Evolutionary conservation across 2,113 vertebrate species (phyloP), one percentile per base, ranked within the genome.

Genomic region (Melanerpes aurifrons): DNA sequence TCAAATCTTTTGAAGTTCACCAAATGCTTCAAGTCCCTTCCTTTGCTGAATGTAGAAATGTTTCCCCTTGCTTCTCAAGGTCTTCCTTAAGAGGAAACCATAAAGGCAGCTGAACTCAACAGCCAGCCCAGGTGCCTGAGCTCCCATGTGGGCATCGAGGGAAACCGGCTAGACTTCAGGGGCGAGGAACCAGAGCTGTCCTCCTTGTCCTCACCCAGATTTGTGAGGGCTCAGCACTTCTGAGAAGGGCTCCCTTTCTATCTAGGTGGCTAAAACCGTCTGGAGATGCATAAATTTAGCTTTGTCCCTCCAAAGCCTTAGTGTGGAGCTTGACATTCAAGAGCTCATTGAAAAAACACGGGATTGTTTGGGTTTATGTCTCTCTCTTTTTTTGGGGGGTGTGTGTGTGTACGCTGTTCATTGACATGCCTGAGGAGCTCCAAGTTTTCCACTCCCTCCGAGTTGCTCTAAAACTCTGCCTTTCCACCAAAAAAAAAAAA

Each of bases 401-500:
- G n/a, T 57, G 84, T 57, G 84, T 50, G 73, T 8, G 74, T 91
- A 17, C 75, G 0, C 35, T 18, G 35, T 57, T 90, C 94, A 37
- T 13, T 73, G 94, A 72, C 72, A 4, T 20, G 68, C 31, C 76
- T n/a, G 82, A 94, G 59, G 74, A 93, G 88, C 88, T 93, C 73
- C 22, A 1, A 88, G 80, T 45, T 89, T 82, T 70, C 95, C 77
- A 37, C 74, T 95, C 86, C 63, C 77, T 92, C 83, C 1, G 74
- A 90, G 94, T 79, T 82, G 67, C 56, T 84, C 18, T 28, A 59
- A 75, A 96, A 88, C 86, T 87, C 28, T 58, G 86, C 9, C 0
- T 96, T 94, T 92, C 43, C 83, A 77, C 92, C 87, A 66, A 94
- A 93, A 93, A 58, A 50, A 40, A 40, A 37, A 37, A 94, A 93